Percentiles rank a stretch among this genome's conserved stretches.
These are phyloP conservation scores for Venustoraphidia nigricollis DNA, from an alignment of 2,888 invertebrate species.

Conservation along the genomic window DNA sequence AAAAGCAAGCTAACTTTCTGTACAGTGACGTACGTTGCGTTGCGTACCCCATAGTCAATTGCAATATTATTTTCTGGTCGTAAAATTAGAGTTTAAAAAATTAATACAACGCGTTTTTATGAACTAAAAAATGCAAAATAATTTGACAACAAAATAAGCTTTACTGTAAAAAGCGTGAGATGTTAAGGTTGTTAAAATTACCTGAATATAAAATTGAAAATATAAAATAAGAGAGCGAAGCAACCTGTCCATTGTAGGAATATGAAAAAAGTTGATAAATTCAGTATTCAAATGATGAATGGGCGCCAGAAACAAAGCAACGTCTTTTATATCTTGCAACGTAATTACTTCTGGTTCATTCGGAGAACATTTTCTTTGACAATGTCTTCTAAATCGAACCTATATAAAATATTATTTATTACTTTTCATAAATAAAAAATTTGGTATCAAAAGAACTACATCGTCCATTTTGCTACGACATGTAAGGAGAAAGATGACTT, in stretches of 20 bases:
- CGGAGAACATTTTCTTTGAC: conserved; percentile 37
- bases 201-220: conserved; percentile 45
- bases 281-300: conserved; percentile 34
- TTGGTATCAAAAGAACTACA: too few species aligned
- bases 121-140: too few species aligned
- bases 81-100: too few species aligned
- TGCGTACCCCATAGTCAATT: too few species aligned
- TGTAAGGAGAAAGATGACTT: too few species aligned
- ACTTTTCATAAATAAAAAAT: not conserved
- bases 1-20: too few species aligned
- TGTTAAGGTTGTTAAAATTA: conserved; percentile 15
- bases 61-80: too few species aligned
- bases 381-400: conserved; percentile 40
- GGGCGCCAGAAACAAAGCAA: conserved; percentile 39
- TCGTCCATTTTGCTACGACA: too few species aligned
- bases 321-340: conserved; percentile 42
- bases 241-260: conserved; percentile 41
- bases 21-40: too few species aligned
- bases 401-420: conserved; percentile 15
- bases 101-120: too few species aligned
- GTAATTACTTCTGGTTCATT: conserved; percentile 39
- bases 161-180: too few species aligned
- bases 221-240: conserved; percentile 45
- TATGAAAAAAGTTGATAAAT: conserved; percentile 42
- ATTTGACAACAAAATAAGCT: too few species aligned